Conservation (phyloP, 2,888 invertebrate genomes). For the Brachyptera putata region DNA sequence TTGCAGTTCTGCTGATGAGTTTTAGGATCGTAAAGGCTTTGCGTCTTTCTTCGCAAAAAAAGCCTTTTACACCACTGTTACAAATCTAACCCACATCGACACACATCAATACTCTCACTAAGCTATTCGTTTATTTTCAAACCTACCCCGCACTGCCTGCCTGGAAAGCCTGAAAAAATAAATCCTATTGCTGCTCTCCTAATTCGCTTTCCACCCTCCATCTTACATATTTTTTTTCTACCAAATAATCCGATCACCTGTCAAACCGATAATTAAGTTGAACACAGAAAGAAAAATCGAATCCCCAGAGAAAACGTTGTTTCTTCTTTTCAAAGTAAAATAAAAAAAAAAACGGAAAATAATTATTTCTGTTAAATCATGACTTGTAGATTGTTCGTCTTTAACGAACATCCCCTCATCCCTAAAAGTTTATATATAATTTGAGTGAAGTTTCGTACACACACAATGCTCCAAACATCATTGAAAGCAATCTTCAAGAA, state of each 20-base stretch:
- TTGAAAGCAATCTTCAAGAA: no score
- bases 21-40: neutral
- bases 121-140: neutral
- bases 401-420: neutral
- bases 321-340: neutral
- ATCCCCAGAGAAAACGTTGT: neutral
- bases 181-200: neutral
- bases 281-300: neutral
- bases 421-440: neutral
- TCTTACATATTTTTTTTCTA: neutral
- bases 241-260: constrained; percentile 6
- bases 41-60: neutral
- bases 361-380: neutral
- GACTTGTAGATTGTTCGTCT: neutral
- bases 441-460: neutral
- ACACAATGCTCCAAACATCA: no score
- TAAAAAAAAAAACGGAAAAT: neutral
- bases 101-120: constrained; percentile 1
- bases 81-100: neutral
- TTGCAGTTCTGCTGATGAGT: neutral
- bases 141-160: neutral
- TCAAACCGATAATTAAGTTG: constrained; percentile 1
- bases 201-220: constrained; percentile 6
- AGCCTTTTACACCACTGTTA: neutral
- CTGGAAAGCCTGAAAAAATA: neutral